phyloP scores from a whole-genome alignment of 1,140 invertebrate genomes.

The Calephelis nemesis region DNA sequence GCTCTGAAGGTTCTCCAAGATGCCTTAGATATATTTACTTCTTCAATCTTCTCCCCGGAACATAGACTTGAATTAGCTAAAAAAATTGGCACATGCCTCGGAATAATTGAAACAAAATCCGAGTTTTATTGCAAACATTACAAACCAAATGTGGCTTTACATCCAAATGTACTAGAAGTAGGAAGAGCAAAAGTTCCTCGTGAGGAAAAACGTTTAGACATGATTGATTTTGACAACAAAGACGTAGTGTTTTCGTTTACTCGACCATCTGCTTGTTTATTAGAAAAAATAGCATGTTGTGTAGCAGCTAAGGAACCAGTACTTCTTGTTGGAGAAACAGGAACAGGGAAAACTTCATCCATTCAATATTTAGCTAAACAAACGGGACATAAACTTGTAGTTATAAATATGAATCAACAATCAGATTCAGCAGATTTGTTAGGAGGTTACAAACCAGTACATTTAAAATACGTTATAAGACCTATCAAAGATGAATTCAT shows the following conservation, averaged over 20 bases:
- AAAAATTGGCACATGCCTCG: slow-evolving; percentile 89
- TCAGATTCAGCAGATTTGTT: slow-evolving; percentile 97
- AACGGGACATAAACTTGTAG: slow-evolving; percentile 90
- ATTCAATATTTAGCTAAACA: slow-evolving; percentile 95
- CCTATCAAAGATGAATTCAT: slow-evolving; percentile 93
- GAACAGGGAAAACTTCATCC: slow-evolving; percentile 98
- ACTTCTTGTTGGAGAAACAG: slow-evolving; percentile 98
- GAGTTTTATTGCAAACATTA: slow-evolving; percentile 89
- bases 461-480: slow-evolving; percentile 90
- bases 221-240: slow-evolving; percentile 67
- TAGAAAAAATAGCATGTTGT: slow-evolving; percentile 93
- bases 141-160: slow-evolving; percentile 86
- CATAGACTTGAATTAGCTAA: slow-evolving; percentile 84
- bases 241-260: slow-evolving; percentile 89
- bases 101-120: slow-evolving; percentile 90
- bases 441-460: slow-evolving; percentile 98
- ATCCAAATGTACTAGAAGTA: slow-evolving; percentile 56
- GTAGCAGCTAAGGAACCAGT: slow-evolving; percentile 93
- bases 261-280: slow-evolving; percentile 86
- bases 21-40: slow-evolving; percentile 94
- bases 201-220: slow-evolving; percentile 60
- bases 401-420: slow-evolving; percentile 99
- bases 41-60: slow-evolving; percentile 83
- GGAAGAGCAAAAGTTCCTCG: slow-evolving; percentile 68
- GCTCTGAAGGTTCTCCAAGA: slow-evolving; percentile 91